These are phyloP conservation scores for Platysternon megacephalum DNA, from an alignment of 2,113 vertebrate genomes.

Conservation along the genomic window DNA sequence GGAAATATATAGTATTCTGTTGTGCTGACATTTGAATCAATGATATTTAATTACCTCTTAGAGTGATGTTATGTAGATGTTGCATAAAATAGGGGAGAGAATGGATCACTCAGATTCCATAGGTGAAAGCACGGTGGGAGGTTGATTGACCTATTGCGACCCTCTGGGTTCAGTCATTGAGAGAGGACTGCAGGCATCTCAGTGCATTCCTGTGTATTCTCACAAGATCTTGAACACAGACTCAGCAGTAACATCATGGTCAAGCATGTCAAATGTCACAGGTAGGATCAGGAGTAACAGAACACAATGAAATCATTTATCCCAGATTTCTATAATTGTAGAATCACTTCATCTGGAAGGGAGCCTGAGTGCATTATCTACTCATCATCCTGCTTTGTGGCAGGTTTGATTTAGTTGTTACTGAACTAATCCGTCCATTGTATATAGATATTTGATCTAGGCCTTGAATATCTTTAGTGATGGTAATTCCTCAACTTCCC, in stretches of 20 bases:
- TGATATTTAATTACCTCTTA: constrained; percentile 32
- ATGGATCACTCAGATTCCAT: neutral
- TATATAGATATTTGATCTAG: neutral
- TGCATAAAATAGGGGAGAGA: neutral
- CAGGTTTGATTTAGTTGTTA: neutral
- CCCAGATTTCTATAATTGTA: neutral
- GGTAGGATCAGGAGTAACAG: neutral
- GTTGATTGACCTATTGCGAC: constrained; percentile 14
- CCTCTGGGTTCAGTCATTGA: neutral
- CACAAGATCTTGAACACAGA: neutral
- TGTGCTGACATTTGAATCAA: constrained; percentile 37
- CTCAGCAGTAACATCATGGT: neutral
- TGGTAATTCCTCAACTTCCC: neutral
- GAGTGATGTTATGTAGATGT: constrained; percentile 13
- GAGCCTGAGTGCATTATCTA: neutral
- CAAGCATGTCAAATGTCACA: neutral
- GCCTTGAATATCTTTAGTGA: neutral
- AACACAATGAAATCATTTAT: neutral
- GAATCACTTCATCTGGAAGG: neutral
- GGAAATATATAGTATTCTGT: constrained; percentile 18
- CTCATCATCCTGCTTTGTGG: neutral
- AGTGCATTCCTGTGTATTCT: neutral
- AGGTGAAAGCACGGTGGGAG: neutral
- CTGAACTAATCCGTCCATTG: neutral
- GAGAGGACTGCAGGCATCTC: neutral